A percentile compares a stretch with the other conserved stretches of the same genome.
phyloP scores from a whole-genome alignment of 2,888 invertebrate genomes.

The Lasioglossum pauxillum region DNA sequence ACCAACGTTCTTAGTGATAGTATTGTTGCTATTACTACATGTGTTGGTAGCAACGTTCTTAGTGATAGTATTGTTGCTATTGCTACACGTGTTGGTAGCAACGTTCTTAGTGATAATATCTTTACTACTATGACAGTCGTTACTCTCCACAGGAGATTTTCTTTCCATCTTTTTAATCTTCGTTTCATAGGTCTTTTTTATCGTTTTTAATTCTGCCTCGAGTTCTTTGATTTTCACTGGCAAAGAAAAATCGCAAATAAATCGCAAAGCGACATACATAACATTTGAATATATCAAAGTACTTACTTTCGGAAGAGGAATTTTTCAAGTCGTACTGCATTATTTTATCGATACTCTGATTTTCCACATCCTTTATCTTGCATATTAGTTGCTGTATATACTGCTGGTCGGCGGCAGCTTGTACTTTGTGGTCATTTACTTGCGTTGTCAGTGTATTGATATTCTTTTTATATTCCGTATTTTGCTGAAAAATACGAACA shows the following conservation, averaged over 20 bases:
- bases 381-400: constrained; percentile 73
- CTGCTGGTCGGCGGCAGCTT: constrained; percentile 72
- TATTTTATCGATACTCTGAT: constrained; percentile 50
- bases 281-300: neutral
- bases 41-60: neutral
- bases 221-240: constrained; percentile 69
- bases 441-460: constrained; percentile 47
- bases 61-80: neutral
- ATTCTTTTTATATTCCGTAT: constrained; percentile 62
- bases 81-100: neutral
- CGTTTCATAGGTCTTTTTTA: constrained; percentile 29
- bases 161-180: constrained; percentile 53
- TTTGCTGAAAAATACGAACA: constrained; percentile 61
- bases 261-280: neutral
- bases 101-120: neutral
- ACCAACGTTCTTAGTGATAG: neutral
- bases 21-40: neutral
- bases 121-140: constrained; percentile 20
- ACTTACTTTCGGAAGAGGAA: constrained; percentile 68
- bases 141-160: constrained; percentile 16
- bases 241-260: constrained; percentile 17
- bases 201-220: constrained; percentile 66
- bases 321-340: constrained; percentile 69
- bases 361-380: constrained; percentile 73
- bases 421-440: constrained; percentile 59